Percentiles rank a stretch among this genome's conserved stretches.
Conservation (phyloP, 2,113 vertebrate genomes). For the Barnardius zonarius region DNA sequence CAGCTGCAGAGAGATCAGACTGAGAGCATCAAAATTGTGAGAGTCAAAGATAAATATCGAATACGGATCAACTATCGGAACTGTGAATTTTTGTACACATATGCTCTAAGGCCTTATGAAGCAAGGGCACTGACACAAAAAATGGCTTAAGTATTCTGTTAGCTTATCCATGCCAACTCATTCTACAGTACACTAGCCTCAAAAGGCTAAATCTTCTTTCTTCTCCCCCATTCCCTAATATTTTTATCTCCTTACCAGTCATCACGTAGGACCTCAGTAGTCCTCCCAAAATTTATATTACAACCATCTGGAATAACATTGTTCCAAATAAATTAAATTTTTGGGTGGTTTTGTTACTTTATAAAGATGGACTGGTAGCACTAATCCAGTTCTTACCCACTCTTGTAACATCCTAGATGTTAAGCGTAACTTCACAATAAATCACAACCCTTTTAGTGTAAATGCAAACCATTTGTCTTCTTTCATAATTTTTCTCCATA, state of each 20-base stretch:
- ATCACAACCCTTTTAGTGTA: not conserved
- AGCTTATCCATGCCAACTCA: not conserved
- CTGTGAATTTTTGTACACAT: not conserved
- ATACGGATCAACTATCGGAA: not conserved
- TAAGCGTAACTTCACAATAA: not conserved
- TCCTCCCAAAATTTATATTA: not conserved
- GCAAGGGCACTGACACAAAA: not conserved
- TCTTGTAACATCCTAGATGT: not conserved
- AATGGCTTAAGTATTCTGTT: not conserved
- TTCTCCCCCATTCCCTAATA: rapidly evolving
- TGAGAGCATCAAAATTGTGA: not conserved
- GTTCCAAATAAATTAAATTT: not conserved
- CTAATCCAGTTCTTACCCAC: not conserved
- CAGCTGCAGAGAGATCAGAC: not conserved
- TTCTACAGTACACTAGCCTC: not conserved
- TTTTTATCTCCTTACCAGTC: not conserved
- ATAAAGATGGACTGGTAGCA: not conserved
- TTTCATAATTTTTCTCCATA: not conserved
- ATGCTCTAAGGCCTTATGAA: not conserved
- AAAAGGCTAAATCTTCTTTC: not conserved
- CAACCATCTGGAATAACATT: not conserved
- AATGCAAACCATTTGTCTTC: not conserved
- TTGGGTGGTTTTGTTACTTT: not conserved
- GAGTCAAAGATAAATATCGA: not conserved
- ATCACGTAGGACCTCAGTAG: not conserved